A percentile compares a stretch with the other conserved stretches of the same genome.
Conservation (phyloP, 1,140 invertebrate species). For the Pteromalus puparum region DNA sequence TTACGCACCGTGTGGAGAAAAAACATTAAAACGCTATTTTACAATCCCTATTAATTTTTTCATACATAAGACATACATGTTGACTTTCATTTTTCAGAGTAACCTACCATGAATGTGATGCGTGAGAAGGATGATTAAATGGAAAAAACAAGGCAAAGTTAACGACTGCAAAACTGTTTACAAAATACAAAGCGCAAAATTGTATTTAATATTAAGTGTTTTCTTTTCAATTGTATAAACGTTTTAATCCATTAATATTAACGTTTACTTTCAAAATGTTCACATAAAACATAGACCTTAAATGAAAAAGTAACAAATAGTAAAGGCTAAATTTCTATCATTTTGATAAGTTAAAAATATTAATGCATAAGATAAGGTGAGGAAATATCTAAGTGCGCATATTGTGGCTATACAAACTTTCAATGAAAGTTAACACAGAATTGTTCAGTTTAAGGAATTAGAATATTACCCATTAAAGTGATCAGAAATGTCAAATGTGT, state of each 20-base stretch:
- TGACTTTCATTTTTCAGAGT: constrained; percentile 60
- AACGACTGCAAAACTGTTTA: neutral
- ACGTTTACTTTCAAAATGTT: too few relatives aligned
- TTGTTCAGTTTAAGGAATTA: neutral
- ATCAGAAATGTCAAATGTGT: neutral
- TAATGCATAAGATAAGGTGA: neutral
- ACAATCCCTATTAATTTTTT: too few relatives aligned
- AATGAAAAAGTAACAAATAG: neutral
- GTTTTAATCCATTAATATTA: too few relatives aligned
- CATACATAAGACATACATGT: neutral
- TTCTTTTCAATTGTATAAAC: too few relatives aligned
- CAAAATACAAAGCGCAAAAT: neutral
- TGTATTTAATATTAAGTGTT: too few relatives aligned
- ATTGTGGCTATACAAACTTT: neutral
- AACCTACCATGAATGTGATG: constrained; percentile 67
- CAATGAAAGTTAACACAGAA: neutral
- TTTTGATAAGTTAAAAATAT: too few relatives aligned
- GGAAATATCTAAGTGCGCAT: constrained; percentile 42
- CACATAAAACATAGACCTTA: neutral
- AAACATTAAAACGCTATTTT: too few relatives aligned
- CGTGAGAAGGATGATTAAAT: constrained; percentile 60
- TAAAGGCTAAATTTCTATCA: too few relatives aligned
- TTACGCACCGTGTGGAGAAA: too few relatives aligned
- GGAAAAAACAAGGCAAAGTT: constrained; percentile 12
- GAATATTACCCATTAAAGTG: neutral